Conservation (phyloP, 2,797 vertebrate genomes). For the Neolamprologus multifasciatus region DNA sequence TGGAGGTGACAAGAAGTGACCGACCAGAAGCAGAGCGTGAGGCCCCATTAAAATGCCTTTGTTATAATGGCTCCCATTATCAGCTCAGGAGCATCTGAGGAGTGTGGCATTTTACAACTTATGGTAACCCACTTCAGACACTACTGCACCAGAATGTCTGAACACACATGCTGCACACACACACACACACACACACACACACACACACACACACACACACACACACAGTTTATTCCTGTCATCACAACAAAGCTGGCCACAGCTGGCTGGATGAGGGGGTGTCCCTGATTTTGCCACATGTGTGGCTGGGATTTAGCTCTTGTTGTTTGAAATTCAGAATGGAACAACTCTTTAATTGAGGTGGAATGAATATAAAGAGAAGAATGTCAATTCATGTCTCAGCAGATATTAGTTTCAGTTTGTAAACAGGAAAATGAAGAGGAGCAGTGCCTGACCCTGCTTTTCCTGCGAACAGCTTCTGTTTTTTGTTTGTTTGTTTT, state of each 20-base stretch:
- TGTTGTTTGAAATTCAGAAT: slow-evolving; percentile 12
- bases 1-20: slow-evolving; percentile 44
- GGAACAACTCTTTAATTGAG: slow-evolving; percentile 12
- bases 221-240: slow-evolving; percentile 34
- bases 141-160: slow-evolving; percentile 45
- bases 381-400: neutral
- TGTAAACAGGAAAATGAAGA: neutral
- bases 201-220: slow-evolving; percentile 15
- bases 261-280: slow-evolving; percentile 61
- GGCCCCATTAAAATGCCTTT: slow-evolving; percentile 59
- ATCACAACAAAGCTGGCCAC: slow-evolving; percentile 66
- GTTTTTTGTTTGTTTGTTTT: neutral
- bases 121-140: slow-evolving; percentile 71
- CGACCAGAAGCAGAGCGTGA: slow-evolving; percentile 24
- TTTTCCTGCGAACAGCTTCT: neutral
- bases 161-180: neutral
- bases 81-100: slow-evolving; percentile 70
- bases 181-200: neutral
- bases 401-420: neutral
- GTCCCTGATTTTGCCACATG: slow-evolving; percentile 49
- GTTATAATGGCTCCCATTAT: slow-evolving; percentile 70
- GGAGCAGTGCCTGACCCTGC: neutral
- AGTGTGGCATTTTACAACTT: slow-evolving; percentile 75
- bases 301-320: slow-evolving; percentile 37
- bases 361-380: neutral